Conservation (phyloP, 2,888 invertebrate species). For the Colostygia pectinataria region DNA sequence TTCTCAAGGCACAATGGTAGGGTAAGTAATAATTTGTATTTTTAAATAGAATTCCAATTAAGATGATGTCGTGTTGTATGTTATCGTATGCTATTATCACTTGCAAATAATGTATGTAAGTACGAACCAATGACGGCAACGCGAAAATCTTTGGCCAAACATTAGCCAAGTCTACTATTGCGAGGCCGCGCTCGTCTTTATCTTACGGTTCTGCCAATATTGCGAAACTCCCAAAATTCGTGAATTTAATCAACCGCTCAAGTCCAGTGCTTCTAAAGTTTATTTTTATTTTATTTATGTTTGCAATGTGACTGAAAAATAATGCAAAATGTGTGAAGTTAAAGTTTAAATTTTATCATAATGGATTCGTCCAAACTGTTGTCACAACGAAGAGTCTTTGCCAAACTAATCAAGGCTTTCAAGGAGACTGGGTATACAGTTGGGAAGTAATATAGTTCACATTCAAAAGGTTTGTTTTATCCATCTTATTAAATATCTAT, state of each 20-base stretch:
- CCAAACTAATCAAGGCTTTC: constrained; percentile 34
- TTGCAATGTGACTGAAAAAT: constrained; percentile 8
- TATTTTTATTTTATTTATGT: too few species aligned
- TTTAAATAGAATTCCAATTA: constrained; percentile 33
- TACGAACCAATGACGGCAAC: constrained; percentile 41
- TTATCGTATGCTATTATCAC: constrained; percentile 58
- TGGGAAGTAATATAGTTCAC: too few species aligned
- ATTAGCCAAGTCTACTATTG: constrained; percentile 25
- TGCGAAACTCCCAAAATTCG: neutral
- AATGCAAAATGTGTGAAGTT: neutral
- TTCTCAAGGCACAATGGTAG: too few species aligned
- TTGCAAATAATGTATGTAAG: constrained; percentile 45
- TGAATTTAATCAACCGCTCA: neutral
- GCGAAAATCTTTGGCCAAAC: constrained; percentile 46
- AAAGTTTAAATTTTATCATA: neutral
- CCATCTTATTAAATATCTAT: too few species aligned
- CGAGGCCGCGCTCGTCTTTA: constrained; percentile 21
- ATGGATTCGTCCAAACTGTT: constrained; percentile 24
- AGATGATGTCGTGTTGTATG: constrained; percentile 39
- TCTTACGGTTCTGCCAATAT: constrained; percentile 17
- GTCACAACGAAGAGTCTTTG: constrained; percentile 31
- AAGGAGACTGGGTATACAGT: neutral
- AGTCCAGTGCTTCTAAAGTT: neutral
- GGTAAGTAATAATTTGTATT: too few species aligned
- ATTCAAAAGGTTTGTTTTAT: neutral